Percentiles rank a stretch among this genome's conserved stretches.
Evolutionary conservation across 2,888 invertebrate genomes (phyloP).

Genomic region (Nymphalis c-album): DNA sequence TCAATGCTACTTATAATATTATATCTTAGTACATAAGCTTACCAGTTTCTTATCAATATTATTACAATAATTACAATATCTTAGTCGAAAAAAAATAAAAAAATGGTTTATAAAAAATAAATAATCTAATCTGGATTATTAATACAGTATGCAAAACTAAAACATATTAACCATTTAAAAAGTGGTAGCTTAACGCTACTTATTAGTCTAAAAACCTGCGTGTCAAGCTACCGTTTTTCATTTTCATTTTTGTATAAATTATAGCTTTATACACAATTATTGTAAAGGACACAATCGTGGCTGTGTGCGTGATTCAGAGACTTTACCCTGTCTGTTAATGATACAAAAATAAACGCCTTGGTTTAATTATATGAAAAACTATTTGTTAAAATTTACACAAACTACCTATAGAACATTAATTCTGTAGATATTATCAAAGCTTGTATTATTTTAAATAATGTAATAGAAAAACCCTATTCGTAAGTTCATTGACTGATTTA

Average conservation of each 20-base stretch:
- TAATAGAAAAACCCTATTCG: too few species aligned
- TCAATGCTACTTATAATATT: too few species aligned
- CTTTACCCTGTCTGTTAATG: conserved; percentile 43
- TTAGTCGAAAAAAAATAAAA: too few species aligned
- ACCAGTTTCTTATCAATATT: too few species aligned
- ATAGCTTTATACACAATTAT: conserved; percentile 69
- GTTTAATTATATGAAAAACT: not conserved
- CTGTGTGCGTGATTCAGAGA: conserved; percentile 65
- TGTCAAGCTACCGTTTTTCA: conserved; percentile 70
- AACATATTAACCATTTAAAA: conserved; percentile 3
- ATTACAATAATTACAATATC: too few species aligned
- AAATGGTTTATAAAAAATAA: too few species aligned
- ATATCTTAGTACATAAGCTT: too few species aligned
- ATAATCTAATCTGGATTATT: not conserved
- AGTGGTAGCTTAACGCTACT: conserved; percentile 42
- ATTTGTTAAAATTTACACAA: not conserved
- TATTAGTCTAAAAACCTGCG: conserved; percentile 74
- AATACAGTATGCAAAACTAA: conserved; percentile 1
- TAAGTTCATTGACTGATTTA: too few species aligned
- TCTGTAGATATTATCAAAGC: too few species aligned
- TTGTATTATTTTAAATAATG: too few species aligned
- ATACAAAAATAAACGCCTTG: not conserved
- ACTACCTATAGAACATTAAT: not conserved
- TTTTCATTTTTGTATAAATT: conserved; percentile 76
- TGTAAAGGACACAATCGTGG: conserved; percentile 52